A percentile compares a stretch with the other conserved stretches of the same genome.
Evolutionary conservation across 2,797 vertebrate genomes (phyloP).

Genomic region (Chloroceryle inda): DNA sequence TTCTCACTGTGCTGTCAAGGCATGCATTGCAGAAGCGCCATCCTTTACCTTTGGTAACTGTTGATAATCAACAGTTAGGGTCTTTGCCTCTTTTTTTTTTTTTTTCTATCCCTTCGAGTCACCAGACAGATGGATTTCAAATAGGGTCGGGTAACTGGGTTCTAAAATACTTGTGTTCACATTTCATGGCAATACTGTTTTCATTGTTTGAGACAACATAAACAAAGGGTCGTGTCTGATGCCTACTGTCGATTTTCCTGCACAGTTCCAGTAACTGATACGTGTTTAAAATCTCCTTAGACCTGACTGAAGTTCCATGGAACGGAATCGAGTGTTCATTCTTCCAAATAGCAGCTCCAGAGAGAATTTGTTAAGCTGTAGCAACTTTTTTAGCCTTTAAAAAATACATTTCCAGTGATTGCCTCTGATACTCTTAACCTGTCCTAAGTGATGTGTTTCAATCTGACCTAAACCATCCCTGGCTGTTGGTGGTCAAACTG

Average conservation of each 20-base stretch:
- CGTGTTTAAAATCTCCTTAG: not conserved
- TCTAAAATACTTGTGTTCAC: not conserved
- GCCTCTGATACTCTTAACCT: not conserved
- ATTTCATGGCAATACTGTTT: not conserved
- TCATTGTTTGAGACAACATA: not conserved
- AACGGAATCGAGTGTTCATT: not conserved
- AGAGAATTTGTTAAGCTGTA: not conserved
- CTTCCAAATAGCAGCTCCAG: not conserved
- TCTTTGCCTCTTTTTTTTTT: not conserved
- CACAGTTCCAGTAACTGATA: not conserved
- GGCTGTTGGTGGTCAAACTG: not conserved
- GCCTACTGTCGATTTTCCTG: not conserved
- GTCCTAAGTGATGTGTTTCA: not conserved
- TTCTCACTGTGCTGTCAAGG: not conserved
- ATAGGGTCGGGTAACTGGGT: not conserved
- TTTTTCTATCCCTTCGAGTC: rapidly evolving
- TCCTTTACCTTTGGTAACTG: not conserved
- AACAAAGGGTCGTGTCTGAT: not conserved
- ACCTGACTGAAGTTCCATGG: not conserved
- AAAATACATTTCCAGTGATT: not conserved
- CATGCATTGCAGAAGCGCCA: not conserved
- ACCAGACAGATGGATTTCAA: not conserved
- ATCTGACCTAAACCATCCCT: not conserved
- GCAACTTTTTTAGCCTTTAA: not conserved
- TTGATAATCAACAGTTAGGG: not conserved